Evolutionary conservation across 2,888 invertebrate genomes (phyloP).

Genomic region (Bursaphelenchus okinawaensis): DNA sequence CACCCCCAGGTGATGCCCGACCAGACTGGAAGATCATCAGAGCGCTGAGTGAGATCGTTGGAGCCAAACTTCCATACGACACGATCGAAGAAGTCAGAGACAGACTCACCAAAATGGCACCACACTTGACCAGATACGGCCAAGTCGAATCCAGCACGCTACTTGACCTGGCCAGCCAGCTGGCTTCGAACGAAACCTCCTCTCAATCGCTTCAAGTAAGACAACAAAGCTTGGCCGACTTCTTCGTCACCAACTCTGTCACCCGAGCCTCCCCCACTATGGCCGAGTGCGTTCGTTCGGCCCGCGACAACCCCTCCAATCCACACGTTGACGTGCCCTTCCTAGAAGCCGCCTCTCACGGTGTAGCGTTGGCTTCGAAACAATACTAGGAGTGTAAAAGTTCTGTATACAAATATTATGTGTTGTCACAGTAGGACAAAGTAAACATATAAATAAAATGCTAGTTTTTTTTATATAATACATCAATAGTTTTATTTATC

Average conservation of each 20-base stretch:
- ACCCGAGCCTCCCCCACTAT: constrained; percentile 93
- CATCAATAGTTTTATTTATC: no score
- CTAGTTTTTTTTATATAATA: no score
- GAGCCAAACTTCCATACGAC: constrained; percentile 77
- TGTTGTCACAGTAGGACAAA: neutral
- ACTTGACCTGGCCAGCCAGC: constrained; percentile 73
- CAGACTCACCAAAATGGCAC: constrained; percentile 75
- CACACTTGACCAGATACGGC: constrained; percentile 80
- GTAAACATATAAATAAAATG: neutral
- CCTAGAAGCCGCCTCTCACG: constrained; percentile 4
- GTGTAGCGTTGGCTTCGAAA: neutral
- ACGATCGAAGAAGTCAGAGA: constrained; percentile 74
- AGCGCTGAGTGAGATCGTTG: constrained; percentile 84
- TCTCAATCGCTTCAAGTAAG: constrained; percentile 18
- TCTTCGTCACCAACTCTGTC: constrained; percentile 87
- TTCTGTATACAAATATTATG: neutral
- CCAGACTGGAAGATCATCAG: constrained; percentile 98
- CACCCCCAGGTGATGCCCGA: constrained; percentile 66
- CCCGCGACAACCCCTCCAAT: constrained; percentile 27
- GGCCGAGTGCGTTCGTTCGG: constrained; percentile 69
- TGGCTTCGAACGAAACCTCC: constrained; percentile 57
- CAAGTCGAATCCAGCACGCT: constrained; percentile 78
- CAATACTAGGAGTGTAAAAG: neutral
- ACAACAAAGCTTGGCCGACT: constrained; percentile 67
- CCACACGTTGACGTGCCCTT: constrained; percentile 20